Percentiles rank a stretch among this genome's conserved stretches.
phyloP scores from a whole-genome alignment of 1,140 invertebrate genomes.

The Phenacoccus solenopsis region DNA sequence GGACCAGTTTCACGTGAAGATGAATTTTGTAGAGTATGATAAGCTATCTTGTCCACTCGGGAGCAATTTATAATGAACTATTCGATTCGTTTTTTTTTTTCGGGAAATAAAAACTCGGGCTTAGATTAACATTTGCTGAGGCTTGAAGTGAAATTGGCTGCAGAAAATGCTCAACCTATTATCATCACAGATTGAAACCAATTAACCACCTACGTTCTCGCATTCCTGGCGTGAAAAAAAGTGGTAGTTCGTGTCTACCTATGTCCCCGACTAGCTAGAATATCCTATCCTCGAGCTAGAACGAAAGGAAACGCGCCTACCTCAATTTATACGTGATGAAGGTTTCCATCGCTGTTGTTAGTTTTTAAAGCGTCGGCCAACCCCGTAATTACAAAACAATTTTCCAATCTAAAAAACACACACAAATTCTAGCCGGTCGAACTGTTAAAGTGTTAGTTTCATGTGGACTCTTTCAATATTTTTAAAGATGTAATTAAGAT shows the following conservation, averaged over 20 bases:
- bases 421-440: background rate
- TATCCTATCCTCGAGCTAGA: background rate
- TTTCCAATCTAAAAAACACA: constrained; percentile 3
- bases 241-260: background rate
- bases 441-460: background rate
- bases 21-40: too few species aligned
- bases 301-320: background rate
- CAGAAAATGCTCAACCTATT: background rate
- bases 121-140: too few species aligned
- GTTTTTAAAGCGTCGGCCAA: background rate
- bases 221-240: background rate
- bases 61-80: too few species aligned
- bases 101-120: too few species aligned
- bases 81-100: too few species aligned
- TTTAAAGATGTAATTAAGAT: constrained; percentile 3
- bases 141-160: too few species aligned
- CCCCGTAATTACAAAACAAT: constrained; percentile 1
- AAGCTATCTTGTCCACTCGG: too few species aligned
- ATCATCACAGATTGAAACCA: background rate
- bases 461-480: constrained; percentile 2
- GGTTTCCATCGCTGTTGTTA: background rate
- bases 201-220: background rate
- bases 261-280: background rate
- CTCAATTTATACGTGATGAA: background rate
- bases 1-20: too few species aligned